These are phyloP conservation scores for Callitettix versicolor DNA, from an alignment of 1,140 invertebrate genomes.

Conservation along the genomic window DNA sequence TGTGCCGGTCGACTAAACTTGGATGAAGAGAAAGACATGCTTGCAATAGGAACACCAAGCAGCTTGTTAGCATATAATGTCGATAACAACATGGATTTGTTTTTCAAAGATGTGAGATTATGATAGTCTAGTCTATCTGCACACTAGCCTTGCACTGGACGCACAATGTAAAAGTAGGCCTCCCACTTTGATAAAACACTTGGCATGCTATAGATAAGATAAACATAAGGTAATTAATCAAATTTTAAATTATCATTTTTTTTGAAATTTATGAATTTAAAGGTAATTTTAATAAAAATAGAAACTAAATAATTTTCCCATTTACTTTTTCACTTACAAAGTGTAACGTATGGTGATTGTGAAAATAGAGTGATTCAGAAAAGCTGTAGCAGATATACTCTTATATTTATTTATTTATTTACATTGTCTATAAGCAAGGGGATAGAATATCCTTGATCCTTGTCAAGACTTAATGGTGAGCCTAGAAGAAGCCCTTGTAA, in stretches of 20 bases:
- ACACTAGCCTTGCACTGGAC: background rate
- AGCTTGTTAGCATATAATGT: conserved; percentile 87
- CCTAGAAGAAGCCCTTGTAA: too few relatives aligned
- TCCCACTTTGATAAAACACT: background rate
- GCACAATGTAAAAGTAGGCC: background rate
- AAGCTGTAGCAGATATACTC: too few relatives aligned
- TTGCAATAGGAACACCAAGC: conserved; percentile 73
- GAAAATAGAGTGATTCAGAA: too few relatives aligned
- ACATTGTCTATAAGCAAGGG: too few relatives aligned
- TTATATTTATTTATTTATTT: too few relatives aligned
- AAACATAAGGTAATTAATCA: background rate
- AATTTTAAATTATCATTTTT: background rate
- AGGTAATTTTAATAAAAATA: background rate
- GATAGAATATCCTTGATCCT: too few relatives aligned
- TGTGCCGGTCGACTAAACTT: conserved; percentile 52
- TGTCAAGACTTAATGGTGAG: too few relatives aligned
- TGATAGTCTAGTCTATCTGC: background rate
- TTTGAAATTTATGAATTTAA: background rate
- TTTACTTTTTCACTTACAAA: too few relatives aligned
- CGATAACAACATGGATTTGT: conserved; percentile 81
- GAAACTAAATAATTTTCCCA: too few relatives aligned
- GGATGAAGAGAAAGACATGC: conserved; percentile 58
- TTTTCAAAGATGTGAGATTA: conserved; percentile 71
- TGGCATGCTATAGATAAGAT: background rate
- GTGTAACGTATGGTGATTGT: too few relatives aligned